phyloP scores from a whole-genome alignment of 2,888 invertebrate species.

The Elegia similella region DNA sequence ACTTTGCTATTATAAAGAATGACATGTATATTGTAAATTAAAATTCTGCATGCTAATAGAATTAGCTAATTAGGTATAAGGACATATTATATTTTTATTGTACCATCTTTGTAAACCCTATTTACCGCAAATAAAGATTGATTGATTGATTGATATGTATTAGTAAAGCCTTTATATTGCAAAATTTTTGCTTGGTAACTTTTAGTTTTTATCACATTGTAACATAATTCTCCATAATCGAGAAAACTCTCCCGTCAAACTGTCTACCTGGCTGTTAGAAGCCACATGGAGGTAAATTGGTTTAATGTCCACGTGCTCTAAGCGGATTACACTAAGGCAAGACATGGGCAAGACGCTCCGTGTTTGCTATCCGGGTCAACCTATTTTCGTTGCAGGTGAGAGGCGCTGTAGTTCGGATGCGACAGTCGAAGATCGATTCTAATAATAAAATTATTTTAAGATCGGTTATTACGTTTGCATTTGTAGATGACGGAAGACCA shows the following conservation, averaged over 20 bases:
- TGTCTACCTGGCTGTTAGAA: background rate
- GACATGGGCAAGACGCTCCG: slow-evolving; percentile 1
- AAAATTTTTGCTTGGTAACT: too few relatives aligned
- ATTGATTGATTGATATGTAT: too few relatives aligned
- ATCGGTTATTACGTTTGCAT: background rate
- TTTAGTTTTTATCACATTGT: too few relatives aligned
- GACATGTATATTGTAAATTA: too few relatives aligned
- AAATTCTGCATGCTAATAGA: too few relatives aligned
- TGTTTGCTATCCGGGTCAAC: slow-evolving; percentile 4
- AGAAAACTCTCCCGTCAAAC: background rate
- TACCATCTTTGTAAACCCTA: too few relatives aligned
- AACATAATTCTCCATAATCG: background rate
- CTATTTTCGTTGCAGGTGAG: slow-evolving; percentile 6
- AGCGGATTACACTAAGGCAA: slow-evolving; percentile 27
- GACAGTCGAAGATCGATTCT: background rate
- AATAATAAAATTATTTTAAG: background rate
- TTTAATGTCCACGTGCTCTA: slow-evolving; percentile 24
- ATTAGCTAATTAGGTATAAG: too few relatives aligned
- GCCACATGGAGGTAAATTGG: slow-evolving; percentile 20
- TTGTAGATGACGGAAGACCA: background rate
- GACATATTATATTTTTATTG: too few relatives aligned
- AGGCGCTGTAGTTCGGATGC: background rate
- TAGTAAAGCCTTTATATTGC: too few relatives aligned
- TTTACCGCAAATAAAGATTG: too few relatives aligned
- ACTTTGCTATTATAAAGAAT: too few relatives aligned